A percentile compares a stretch with the other conserved stretches of the same genome.
Conservation (phyloP, 2,113 vertebrate species). For the Protobothrops flavoviridis region DNA sequence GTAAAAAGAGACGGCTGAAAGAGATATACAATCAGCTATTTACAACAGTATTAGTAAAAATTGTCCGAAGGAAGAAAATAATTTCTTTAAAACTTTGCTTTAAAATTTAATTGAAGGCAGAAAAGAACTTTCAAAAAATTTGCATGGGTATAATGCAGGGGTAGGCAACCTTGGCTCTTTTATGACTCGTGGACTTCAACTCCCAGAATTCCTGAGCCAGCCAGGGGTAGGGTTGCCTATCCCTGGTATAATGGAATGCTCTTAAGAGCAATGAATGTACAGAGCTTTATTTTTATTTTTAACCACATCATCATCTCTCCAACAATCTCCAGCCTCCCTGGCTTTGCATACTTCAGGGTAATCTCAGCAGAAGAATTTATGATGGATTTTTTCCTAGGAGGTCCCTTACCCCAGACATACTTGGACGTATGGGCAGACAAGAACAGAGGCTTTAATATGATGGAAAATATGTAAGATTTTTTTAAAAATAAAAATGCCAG, state of each 20-base stretch:
- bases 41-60: neutral
- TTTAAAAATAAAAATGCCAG: neutral
- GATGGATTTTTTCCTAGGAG: too few species aligned
- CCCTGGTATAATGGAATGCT: neutral
- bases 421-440: neutral
- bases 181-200: too few species aligned
- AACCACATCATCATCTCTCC: neutral
- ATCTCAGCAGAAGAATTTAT: too few species aligned
- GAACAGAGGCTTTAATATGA: neutral
- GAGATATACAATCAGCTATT: neutral
- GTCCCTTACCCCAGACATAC: neutral
- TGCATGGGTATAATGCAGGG: neutral
- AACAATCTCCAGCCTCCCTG: too few species aligned
- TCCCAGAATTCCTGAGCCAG: too few species aligned
- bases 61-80: neutral
- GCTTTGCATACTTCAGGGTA: too few species aligned
- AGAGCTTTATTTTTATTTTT: too few species aligned
- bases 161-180: too few species aligned
- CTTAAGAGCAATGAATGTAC: too few species aligned
- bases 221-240: too few species aligned
- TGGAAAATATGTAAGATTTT: neutral
- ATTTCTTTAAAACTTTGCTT: neutral
- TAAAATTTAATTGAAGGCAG: neutral
- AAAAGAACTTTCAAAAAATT: neutral
- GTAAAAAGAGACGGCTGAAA: neutral